These are phyloP conservation scores for Dichetophora obliterata DNA, from an alignment of 2,888 invertebrate species.

Conservation along the genomic window DNA sequence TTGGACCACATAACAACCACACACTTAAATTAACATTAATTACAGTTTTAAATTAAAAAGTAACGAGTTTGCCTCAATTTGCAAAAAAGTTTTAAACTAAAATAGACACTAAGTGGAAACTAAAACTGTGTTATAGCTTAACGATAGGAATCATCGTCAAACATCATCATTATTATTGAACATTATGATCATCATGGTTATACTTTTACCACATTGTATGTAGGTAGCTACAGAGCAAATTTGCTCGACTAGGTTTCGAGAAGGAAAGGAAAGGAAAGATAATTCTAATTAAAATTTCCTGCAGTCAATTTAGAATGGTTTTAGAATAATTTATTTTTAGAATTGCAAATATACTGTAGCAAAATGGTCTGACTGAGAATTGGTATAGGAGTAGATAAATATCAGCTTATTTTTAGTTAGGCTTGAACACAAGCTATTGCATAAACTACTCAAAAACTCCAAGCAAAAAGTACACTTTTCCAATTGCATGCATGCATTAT, in stretches of 20 bases:
- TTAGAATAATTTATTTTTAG: conserved; percentile 4
- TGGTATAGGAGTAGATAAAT: too few species aligned
- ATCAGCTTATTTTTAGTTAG: too few species aligned
- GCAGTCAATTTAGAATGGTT: not conserved
- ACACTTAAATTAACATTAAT: conserved; percentile 19
- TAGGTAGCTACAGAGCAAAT: not conserved
- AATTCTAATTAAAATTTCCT: conserved; percentile 14
- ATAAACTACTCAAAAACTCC: too few species aligned
- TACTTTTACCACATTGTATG: not conserved
- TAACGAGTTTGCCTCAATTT: not conserved
- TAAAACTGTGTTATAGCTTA: too few species aligned
- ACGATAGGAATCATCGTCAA: too few species aligned
- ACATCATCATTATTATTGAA: too few species aligned
- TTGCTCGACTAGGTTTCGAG: not conserved
- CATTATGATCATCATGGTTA: too few species aligned
- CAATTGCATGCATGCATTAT: too few species aligned
- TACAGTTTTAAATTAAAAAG: not conserved
- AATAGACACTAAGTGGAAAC: conserved; percentile 17
- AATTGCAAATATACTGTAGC: not conserved
- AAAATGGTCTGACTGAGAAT: too few species aligned
- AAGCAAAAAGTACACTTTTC: too few species aligned
- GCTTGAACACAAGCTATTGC: too few species aligned
- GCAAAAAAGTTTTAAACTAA: not conserved
- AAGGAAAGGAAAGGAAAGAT: not conserved
- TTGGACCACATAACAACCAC: not conserved